Evolutionary conservation across 2,797 vertebrate genomes (phyloP).

Genomic region (Molossus molossus): DNA sequence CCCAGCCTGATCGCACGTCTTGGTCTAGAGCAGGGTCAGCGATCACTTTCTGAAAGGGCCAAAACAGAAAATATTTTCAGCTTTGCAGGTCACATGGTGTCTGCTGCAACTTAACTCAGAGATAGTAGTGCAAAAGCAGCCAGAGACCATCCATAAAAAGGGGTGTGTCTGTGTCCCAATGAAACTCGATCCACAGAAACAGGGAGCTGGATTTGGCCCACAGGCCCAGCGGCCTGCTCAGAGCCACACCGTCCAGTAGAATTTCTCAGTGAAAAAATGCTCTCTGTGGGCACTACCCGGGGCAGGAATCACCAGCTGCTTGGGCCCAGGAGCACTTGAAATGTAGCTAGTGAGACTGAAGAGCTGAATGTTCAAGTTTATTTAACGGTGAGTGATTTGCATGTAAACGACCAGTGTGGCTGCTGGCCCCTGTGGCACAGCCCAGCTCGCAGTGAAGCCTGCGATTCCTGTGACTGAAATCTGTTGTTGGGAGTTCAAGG

Average conservation of each 20-base stretch:
- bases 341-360: not conserved
- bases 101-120: not conserved
- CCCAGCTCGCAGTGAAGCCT: not conserved
- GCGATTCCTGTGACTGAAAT: not conserved
- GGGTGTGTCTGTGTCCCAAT: not conserved
- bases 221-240: not conserved
- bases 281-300: not conserved
- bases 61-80: not conserved
- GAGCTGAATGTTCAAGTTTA: not conserved
- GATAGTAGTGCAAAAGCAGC: not conserved
- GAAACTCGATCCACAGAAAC: not conserved
- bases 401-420: not conserved
- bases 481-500: not conserved
- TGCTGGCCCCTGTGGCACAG: not conserved
- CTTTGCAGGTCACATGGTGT: not conserved
- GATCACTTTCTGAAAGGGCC: not conserved
- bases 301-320: not conserved
- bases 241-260: accelerated
- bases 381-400: not conserved
- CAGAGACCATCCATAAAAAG: accelerated
- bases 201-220: too few relatives aligned
- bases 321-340: not conserved
- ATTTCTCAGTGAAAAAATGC: not conserved
- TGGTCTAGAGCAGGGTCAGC: not conserved
- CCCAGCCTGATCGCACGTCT: not conserved